phyloP scores from a whole-genome alignment of 2,888 invertebrate species.

The Nomada flava region DNA sequence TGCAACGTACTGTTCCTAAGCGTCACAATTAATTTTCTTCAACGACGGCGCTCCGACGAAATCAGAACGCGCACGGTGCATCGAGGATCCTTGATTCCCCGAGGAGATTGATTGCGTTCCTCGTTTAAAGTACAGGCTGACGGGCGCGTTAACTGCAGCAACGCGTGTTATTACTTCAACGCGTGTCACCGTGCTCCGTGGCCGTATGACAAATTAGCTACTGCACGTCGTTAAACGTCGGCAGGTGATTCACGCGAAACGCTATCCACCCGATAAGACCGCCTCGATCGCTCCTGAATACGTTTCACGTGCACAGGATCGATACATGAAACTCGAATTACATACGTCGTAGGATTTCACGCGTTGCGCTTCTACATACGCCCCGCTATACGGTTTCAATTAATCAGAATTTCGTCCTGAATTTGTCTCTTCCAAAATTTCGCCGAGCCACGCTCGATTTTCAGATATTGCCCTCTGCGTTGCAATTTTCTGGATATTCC shows the following conservation, averaged over 20 bases:
- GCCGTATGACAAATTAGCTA: conserved; percentile 72
- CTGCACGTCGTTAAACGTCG: conserved; percentile 70
- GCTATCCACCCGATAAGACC: conserved; percentile 69
- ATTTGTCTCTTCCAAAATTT: neutral
- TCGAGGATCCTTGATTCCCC: conserved; percentile 27
- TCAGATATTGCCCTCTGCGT: neutral
- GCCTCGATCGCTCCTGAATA: conserved; percentile 58
- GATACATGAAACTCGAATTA: conserved; percentile 53
- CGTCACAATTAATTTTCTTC: too few relatives aligned
- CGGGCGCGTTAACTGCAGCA: conserved; percentile 53
- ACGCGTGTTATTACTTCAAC: conserved; percentile 70
- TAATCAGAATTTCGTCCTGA: neutral
- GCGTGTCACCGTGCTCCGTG: conserved; percentile 61
- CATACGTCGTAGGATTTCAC: conserved; percentile 45
- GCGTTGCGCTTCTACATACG: neutral
- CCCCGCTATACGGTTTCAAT: neutral
- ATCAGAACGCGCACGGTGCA: conserved; percentile 22
- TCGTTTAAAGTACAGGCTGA: conserved; percentile 52
- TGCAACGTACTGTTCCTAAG: too few relatives aligned
- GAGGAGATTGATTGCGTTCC: conserved; percentile 54
- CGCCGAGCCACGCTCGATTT: too few relatives aligned
- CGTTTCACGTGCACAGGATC: conserved; percentile 49
- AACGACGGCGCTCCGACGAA: neutral
- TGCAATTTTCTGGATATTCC: neutral
- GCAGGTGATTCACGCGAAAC: conserved; percentile 73